Conservation (phyloP, 1,140 invertebrate species). For the Zophobas atratus region DNA sequence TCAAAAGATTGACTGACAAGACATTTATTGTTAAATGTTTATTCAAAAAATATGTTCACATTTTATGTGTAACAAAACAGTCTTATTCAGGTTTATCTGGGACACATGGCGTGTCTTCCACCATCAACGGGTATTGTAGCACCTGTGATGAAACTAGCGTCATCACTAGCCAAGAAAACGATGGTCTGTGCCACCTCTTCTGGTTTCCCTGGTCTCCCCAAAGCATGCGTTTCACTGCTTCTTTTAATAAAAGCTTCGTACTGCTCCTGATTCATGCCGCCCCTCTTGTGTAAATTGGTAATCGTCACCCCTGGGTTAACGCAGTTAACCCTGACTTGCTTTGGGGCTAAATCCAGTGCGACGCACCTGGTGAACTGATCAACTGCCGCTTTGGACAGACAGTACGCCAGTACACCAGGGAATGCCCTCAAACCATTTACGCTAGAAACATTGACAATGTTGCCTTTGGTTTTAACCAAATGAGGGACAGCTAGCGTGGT, state of each 20-base stretch:
- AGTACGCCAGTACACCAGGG: constrained; percentile 85
- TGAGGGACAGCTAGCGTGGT: constrained; percentile 89
- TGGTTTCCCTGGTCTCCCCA: constrained; percentile 80
- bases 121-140: constrained; percentile 86
- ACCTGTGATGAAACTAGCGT: constrained; percentile 85
- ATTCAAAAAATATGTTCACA: no score
- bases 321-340: constrained; percentile 88
- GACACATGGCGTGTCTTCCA: constrained; percentile 83
- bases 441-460: constrained; percentile 93
- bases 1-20: no score
- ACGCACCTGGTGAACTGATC: constrained; percentile 92
- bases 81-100: constrained; percentile 71
- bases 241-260: constrained; percentile 78
- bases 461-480: constrained; percentile 86
- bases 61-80: no score
- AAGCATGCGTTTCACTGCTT: constrained; percentile 81
- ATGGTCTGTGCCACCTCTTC: constrained; percentile 86
- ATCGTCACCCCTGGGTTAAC: constrained; percentile 86
- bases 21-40: no score
- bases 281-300: constrained; percentile 79
- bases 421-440: constrained; percentile 88
- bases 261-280: constrained; percentile 79
- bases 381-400: constrained; percentile 90
- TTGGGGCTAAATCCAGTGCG: constrained; percentile 84
- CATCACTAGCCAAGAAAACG: constrained; percentile 84